Evolutionary conservation across 2,797 vertebrate genomes (phyloP).

Genomic region (Macroramphosus scolopax): DNA sequence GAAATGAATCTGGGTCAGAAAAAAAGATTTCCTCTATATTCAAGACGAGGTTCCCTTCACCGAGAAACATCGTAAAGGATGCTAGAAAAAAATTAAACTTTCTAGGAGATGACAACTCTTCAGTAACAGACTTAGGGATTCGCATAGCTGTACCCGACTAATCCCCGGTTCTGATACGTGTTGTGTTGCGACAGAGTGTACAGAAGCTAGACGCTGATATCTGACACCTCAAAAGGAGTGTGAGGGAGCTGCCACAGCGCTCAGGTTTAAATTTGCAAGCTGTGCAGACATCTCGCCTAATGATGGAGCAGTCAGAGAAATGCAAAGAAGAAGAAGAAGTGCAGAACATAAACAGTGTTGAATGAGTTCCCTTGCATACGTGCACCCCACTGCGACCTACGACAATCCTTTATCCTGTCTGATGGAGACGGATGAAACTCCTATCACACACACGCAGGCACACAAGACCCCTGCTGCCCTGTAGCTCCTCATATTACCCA

Average conservation of each 20-base stretch:
- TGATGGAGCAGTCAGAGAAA: constrained; percentile 7
- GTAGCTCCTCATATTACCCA: constrained; percentile 60
- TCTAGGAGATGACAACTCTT: not conserved
- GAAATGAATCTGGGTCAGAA: constrained; percentile 36
- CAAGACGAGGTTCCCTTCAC: not conserved
- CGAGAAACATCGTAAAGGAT: constrained; percentile 1
- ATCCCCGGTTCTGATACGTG: not conserved
- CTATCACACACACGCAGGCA: constrained; percentile 11
- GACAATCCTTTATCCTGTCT: not conserved
- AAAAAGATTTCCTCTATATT: constrained; percentile 28
- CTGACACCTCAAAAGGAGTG: constrained; percentile 23
- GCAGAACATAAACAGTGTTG: constrained; percentile 9
- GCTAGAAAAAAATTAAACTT: not conserved
- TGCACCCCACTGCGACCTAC: not conserved
- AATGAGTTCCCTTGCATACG: constrained; percentile 1
- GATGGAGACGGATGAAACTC: constrained; percentile 15
- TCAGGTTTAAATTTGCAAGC: not conserved
- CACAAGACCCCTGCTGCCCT: constrained; percentile 23
- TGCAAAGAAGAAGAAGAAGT: constrained; percentile 22
- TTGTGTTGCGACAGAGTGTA: constrained; percentile 10
- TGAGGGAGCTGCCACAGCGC: constrained; percentile 6
- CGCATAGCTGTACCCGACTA: constrained; percentile 6
- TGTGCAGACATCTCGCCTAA: not conserved
- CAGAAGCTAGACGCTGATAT: constrained; percentile 25
- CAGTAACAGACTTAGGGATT: constrained; percentile 5